Conservation (phyloP, 2,797 vertebrate genomes). For the Pseudochirops cupreus region DNA sequence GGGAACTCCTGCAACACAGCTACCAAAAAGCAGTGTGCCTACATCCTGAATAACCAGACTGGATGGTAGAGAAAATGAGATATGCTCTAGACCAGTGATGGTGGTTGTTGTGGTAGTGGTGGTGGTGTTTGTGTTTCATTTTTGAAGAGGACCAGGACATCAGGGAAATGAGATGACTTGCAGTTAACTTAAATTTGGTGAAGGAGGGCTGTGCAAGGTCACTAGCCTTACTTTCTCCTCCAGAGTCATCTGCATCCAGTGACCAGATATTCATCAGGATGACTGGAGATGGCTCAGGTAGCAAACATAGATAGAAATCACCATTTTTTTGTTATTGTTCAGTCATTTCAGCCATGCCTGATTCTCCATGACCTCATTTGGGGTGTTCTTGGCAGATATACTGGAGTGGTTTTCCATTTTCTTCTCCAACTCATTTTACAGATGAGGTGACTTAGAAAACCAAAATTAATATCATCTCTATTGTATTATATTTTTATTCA, state of each 20-base stretch:
- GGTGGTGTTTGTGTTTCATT: too few relatives aligned
- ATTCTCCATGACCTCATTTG: background rate
- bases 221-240: too few relatives aligned
- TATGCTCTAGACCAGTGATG: background rate
- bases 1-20: background rate
- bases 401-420: background rate
- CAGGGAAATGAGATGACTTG: too few relatives aligned
- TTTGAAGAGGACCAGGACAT: too few relatives aligned
- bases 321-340: background rate
- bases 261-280: too few relatives aligned
- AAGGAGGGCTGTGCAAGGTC: too few relatives aligned
- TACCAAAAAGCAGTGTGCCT: background rate
- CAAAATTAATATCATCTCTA: background rate
- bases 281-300: too few relatives aligned
- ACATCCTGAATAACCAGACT: background rate
- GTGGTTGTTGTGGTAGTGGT: too few relatives aligned
- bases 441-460: background rate
- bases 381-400: background rate
- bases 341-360: background rate
- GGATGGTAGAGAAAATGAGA: background rate
- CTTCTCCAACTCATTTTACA: background rate
- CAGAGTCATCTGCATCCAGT: too few relatives aligned
- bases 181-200: too few relatives aligned
- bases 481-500: background rate
- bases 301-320: background rate